Base-by-base conservation (phyloP, 2,888 invertebrate genomes). In the Sphinx pinastri region DNA sequence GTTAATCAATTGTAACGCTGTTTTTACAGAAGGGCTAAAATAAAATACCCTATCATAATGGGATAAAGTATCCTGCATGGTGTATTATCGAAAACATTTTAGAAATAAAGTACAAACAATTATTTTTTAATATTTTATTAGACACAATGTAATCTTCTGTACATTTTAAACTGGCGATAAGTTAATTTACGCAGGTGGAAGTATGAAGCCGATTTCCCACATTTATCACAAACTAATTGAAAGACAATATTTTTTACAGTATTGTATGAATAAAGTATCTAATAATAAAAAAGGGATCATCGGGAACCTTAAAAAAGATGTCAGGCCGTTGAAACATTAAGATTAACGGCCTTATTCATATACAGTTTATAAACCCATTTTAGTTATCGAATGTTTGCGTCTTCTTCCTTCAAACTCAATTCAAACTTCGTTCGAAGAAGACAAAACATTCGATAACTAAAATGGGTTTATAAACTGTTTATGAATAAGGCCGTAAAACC, bases 61-160 rank as follows among this genome's bases (percentile, higher is more conserved):
- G 38, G 38, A 38, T 38, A 38, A 38, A 38, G 38, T 38, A 38
- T 2, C 5, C 38, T 38, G 5, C 38, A 7, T 8, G 5, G 4
- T 38, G 8, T 8, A 38, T 38, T 38, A 38, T 38, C 38, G 38
- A 38, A 38, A 5, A 38, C 38, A 38, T 63, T 47, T 10, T 47
- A 45, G 11, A 38, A 47, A 60, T 57, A 55, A 63, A 63, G 10
- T 31, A 57, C 38, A 57, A n/a, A 49, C 52, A 55, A 4, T 54
- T 69, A 49, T 49, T 57, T 49, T 66, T n/a, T 54, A 55, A 67
- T 19, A 70, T 67, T 70, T 70, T 70, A 66, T 70, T 70, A 70
- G 66, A 69, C 54, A 70, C 66, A 66, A 63, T 55, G 31, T 63
- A 63, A 52, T 19, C 38, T 38, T 59, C 52, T 68, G 68, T 68